Evolutionary conservation across 2,888 invertebrate genomes (phyloP), one percentile per base, ranked within the genome.

Genomic region (Muschampia plurimacula): DNA sequence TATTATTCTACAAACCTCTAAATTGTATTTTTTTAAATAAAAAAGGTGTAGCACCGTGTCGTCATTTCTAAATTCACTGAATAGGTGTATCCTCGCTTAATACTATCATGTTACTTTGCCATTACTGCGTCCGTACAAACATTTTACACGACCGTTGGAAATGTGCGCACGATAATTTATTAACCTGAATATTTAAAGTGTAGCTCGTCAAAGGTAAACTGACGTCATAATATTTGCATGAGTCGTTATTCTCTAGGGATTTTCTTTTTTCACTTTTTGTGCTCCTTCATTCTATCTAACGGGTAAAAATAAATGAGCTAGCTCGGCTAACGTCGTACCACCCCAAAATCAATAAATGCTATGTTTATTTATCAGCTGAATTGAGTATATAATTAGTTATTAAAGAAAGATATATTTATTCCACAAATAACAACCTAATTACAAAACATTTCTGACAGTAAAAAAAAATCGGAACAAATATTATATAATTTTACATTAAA

Each of bases 121-220:
- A 88, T 91, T 88, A 89, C 84, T 89, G 85, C 88, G 78, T 89
- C 86, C 88, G 78, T 81, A 86, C 82, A 86, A 89, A 88, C 84
- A 88, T 86, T 87, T 87, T 85, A 81, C 83, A 77, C 78, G 67
- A 65, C 46, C 70, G 59, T 46, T 65, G 36, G 57, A 44, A 70
- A 59, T 10, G 55, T 59, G 36, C 10, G 44, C n/a, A 65, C n/a
- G 15, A 57, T 65, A 65, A 65, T 70, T 70, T 70, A 69, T 69
- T 70, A 64, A 9, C 57, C 32, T 55, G 59, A 57, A 70, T 65
- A 70, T 70, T 65, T 65, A 70, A 64, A 70, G 57, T 59, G 52
- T 63, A 41, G 46, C 32, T 41, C 6, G 46, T 65, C 70, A 70
- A 65, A 70, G 70, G 57, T 36, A 46, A 65, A 57, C 41, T 65